Evolutionary conservation across 2,888 invertebrate species (phyloP).

Genomic region (Hirtodrosophila histrioides): DNA sequence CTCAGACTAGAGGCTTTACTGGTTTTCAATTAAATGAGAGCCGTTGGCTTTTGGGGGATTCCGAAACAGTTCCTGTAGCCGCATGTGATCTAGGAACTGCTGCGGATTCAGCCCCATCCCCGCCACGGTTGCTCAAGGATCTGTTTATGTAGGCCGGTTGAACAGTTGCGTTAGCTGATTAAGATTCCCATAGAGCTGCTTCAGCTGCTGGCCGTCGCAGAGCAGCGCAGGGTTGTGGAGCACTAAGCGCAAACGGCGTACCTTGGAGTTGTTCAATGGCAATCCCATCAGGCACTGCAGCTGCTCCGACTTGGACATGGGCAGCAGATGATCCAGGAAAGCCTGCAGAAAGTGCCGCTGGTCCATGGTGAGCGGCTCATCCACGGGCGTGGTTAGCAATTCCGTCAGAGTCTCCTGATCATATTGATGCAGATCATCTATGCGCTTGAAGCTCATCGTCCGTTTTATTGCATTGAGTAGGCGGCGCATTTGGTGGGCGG

Average conservation of each 20-base stretch:
- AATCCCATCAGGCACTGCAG: neutral
- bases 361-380: slow-evolving; percentile 5
- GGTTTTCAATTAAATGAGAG: too few species aligned
- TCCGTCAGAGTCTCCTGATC: neutral
- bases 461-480: neutral
- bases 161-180: neutral
- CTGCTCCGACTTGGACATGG: slow-evolving; percentile 1
- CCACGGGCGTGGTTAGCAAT: slow-evolving; percentile 5
- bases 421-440: neutral
- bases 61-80: too few species aligned
- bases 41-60: too few species aligned
- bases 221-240: slow-evolving; percentile 18
- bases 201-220: slow-evolving; percentile 2
- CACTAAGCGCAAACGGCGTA: slow-evolving; percentile 5
- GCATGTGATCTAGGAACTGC: too few species aligned
- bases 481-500: slow-evolving; percentile 4
- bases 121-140: too few species aligned
- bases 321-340: slow-evolving; percentile 20
- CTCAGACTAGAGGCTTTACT: neutral
- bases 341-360: slow-evolving; percentile 13
- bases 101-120: too few species aligned
- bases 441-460: neutral
- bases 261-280: neutral
- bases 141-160: neutral
- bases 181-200: slow-evolving; percentile 5